Conservation (phyloP, 2,888 invertebrate species). For the Pegoplata infirma region DNA sequence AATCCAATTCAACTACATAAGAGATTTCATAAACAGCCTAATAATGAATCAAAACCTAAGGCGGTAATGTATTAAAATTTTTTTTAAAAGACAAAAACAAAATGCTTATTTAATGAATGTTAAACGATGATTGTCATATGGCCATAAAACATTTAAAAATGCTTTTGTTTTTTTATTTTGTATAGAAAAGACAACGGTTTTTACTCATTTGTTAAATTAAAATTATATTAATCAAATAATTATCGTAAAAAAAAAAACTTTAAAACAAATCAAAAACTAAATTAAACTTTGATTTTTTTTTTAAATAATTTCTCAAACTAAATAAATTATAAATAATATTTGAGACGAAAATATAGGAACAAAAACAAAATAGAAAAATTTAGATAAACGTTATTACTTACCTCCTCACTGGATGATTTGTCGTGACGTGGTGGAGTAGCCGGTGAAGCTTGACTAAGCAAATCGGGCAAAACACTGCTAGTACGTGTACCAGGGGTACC, state of each 20-base stretch:
- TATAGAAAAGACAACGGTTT: constrained; percentile 33
- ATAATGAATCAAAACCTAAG: background rate
- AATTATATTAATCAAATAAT: background rate
- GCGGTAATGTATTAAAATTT: background rate
- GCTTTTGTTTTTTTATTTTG: constrained; percentile 17
- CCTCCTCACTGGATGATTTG: constrained; percentile 97
- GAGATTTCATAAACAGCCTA: too few species aligned
- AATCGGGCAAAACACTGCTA: constrained; percentile 95
- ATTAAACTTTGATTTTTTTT: background rate
- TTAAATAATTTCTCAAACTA: constrained; percentile 14
- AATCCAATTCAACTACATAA: too few species aligned
- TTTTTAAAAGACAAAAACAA: background rate
- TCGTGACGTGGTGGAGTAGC: constrained; percentile 93
- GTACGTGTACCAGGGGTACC: constrained; percentile 86
- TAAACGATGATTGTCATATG: background rate
- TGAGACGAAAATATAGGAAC: constrained; percentile 11
- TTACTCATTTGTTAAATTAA: background rate
- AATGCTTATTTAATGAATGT: background rate
- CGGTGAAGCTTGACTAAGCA: constrained; percentile 92
- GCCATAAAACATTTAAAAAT: constrained; percentile 10
- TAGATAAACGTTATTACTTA: constrained; percentile 78
- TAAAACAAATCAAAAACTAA: constrained; percentile 37
- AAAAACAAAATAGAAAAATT: background rate
- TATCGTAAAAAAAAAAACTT: constrained; percentile 29
- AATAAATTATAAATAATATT: constrained; percentile 20